These are phyloP conservation scores for Drosophila subsilvestris DNA, from an alignment of 2,888 invertebrate genomes.

Conservation along the genomic window DNA sequence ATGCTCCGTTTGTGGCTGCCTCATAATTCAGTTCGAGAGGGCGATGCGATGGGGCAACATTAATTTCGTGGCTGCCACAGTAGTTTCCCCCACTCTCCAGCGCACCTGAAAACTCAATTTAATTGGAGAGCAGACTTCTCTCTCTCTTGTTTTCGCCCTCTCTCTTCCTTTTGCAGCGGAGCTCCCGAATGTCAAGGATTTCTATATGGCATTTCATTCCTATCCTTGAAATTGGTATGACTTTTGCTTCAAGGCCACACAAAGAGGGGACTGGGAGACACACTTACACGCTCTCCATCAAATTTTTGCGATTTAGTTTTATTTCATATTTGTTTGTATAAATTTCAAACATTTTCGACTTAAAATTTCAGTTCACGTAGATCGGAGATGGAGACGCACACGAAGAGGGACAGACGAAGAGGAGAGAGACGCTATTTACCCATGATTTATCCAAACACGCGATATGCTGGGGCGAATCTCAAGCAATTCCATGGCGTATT, in stretches of 20 bases:
- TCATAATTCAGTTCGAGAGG: slow-evolving; percentile 74
- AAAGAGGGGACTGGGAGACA: slow-evolving; percentile 18
- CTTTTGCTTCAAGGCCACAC: slow-evolving; percentile 27
- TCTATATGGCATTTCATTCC: slow-evolving; percentile 2
- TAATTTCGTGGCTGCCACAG: slow-evolving; percentile 52
- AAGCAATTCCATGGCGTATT: slow-evolving; percentile 20
- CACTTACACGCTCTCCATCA: slow-evolving; percentile 21
- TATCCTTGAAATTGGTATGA: background rate
- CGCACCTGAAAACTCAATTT: slow-evolving; percentile 53
- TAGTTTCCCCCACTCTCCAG: slow-evolving; percentile 6
- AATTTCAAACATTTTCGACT: slow-evolving; percentile 17
- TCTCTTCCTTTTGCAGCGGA: background rate
- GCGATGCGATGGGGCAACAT: slow-evolving; percentile 50
- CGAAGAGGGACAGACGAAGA: slow-evolving; percentile 16
- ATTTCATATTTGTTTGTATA: slow-evolving; percentile 38
- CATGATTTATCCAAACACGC: slow-evolving; percentile 65
- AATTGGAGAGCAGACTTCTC: slow-evolving; percentile 53
- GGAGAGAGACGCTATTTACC: slow-evolving; percentile 21
- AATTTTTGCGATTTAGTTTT: slow-evolving; percentile 36
- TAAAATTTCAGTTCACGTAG: slow-evolving; percentile 42
- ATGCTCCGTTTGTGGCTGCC: slow-evolving; percentile 78
- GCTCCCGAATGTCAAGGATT: slow-evolving; percentile 54
- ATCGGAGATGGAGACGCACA: slow-evolving; percentile 22
- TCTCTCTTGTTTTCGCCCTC: slow-evolving; percentile 5
- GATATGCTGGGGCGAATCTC: slow-evolving; percentile 38